Base-by-base conservation (phyloP, 2,888 invertebrate species). In the Dolomedes plantarius region DNA sequence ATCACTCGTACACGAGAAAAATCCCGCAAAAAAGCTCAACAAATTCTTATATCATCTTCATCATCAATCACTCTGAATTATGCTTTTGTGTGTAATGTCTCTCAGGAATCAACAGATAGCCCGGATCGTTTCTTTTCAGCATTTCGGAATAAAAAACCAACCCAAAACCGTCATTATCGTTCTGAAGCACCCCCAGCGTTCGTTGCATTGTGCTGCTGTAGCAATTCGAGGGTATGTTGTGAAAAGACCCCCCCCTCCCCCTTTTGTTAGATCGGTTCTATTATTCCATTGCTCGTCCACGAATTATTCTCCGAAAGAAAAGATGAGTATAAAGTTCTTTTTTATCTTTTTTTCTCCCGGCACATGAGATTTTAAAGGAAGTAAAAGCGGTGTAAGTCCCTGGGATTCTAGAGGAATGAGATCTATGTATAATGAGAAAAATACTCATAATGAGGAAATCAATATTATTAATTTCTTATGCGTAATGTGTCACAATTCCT, bases 81-180 rank as follows among this genome's bases (percentile, higher is more conserved):
- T 73, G 76, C 76, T 50, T 77, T 83, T 77, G 83, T 77, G 65
- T 31, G 83, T 83, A 65, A 83, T 77, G 83, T 77, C 81, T 82
- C 67, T 23, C 46, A 75, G 39, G 65, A 83, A 77, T 83, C 83
- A 83, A 83, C 83, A 83, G 83, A 83, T 83, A 77, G 76, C 23
- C 3, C n/a, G 39, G 65, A 77, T 67, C 72, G 62, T 72, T 50
- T 50, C 76, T 50, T 64, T 29, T 65, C 71, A 67, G 46, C 16
- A 36, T 65, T 72, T 76, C 65, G 62, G 11, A 50, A 32, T 29
- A 76, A 75, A 80, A 75, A 82, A 83, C 71, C 62, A 56, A n/a
- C 50, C 72, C 83, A 65, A 83, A 76, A 83, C 76, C 83, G 68
- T 83, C 83, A 83, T 83, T 83, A 83, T 77, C 82, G 82, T 76